Evolutionary conservation across 2,797 vertebrate genomes (phyloP).

Genomic region (Pseudocheirus occidentalis): DNA sequence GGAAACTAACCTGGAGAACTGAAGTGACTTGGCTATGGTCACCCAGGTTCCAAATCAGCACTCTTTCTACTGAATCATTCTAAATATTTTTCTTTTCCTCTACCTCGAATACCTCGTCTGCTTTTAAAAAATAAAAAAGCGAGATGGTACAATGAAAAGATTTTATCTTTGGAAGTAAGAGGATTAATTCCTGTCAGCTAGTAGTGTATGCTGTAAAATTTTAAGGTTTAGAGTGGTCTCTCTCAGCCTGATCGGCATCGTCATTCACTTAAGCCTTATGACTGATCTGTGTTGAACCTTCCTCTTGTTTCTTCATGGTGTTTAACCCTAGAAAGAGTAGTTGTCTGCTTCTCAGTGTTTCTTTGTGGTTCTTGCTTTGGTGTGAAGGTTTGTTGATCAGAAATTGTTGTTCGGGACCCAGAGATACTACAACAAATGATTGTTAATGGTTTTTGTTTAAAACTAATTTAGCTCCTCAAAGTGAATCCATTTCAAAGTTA

Average conservation of each 20-base stretch:
- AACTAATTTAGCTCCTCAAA: slow-evolving; percentile 60
- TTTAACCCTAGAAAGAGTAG: slow-evolving; percentile 15
- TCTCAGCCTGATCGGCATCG: slow-evolving; percentile 40
- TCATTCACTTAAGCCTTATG: slow-evolving; percentile 42
- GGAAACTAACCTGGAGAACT: neutral
- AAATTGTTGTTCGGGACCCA: slow-evolving; percentile 37
- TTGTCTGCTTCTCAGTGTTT: slow-evolving; percentile 10
- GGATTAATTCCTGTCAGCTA: slow-evolving; percentile 43
- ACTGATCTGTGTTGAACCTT: slow-evolving; percentile 53
- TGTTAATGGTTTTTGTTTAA: slow-evolving; percentile 45
- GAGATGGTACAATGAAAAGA: neutral
- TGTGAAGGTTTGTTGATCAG: slow-evolving; percentile 50
- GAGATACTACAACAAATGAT: slow-evolving; percentile 41
- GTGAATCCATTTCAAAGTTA: slow-evolving; percentile 65
- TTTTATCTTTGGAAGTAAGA: slow-evolving; percentile 38
- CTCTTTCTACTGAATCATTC: neutral
- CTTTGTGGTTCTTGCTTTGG: slow-evolving; percentile 46
- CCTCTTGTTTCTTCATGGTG: slow-evolving; percentile 39
- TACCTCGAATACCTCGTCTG: neutral
- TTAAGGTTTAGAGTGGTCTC: slow-evolving; percentile 48
- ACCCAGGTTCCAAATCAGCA: neutral
- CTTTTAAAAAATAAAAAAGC: neutral
- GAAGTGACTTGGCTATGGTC: neutral
- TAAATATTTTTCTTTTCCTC: neutral
- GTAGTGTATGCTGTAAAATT: slow-evolving; percentile 54